Evolutionary conservation across 92 coral and sea anemone genomes (phyloP).

Genomic region (Porites divaricata): DNA sequence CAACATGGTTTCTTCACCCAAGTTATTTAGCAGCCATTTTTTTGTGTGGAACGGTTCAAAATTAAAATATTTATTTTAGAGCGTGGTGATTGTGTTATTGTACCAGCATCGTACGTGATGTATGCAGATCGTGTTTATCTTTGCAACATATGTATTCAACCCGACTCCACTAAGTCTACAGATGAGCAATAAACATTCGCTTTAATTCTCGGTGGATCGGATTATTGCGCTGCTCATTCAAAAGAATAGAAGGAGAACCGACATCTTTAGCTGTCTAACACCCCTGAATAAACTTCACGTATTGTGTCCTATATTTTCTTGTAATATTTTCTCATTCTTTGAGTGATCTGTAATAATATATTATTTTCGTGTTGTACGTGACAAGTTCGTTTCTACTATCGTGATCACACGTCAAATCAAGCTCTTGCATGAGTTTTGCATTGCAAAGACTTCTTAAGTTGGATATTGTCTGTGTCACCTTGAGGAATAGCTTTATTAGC

Average conservation of each 20-base stretch:
- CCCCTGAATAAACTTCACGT: not conserved
- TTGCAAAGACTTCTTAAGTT: not conserved
- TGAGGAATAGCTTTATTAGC: not conserved
- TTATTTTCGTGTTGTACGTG: constrained; percentile 17
- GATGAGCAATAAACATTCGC: constrained; percentile 11
- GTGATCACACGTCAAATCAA: constrained; percentile 29
- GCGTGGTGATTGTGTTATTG: not conserved
- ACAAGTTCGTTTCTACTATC: constrained; percentile 13
- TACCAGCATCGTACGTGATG: constrained; percentile 19
- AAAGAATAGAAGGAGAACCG: no score
- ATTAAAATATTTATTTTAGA: not conserved
- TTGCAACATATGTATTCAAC: constrained; percentile 6
- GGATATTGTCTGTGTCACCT: not conserved
- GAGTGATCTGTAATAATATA: constrained; percentile 2
- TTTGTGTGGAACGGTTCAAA: not conserved
- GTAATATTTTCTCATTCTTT: not conserved
- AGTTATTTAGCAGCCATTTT: no score
- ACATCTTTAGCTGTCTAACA: no score
- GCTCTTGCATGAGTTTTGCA: not conserved
- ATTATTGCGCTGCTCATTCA: not conserved
- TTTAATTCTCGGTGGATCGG: not conserved
- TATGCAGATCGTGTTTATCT: constrained; percentile 6
- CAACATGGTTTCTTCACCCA: no score
- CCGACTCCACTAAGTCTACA: not conserved
- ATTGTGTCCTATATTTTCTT: not conserved